Evolutionary conservation across 2,113 vertebrate genomes (phyloP), one percentile per base, ranked within the genome.

Genomic region (Sander vitreus): DNA sequence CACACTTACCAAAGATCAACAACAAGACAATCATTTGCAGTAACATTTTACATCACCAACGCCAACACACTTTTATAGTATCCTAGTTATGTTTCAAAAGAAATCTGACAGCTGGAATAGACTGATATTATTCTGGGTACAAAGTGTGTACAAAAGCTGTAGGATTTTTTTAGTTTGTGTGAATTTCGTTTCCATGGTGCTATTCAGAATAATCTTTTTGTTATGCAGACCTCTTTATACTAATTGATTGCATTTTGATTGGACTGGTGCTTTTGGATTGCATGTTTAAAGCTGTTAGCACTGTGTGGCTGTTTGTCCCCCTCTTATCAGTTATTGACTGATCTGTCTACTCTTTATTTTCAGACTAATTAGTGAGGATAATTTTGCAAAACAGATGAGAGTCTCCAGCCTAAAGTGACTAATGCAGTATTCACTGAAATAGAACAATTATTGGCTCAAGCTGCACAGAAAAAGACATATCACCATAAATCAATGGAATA

Each of bases 331-430:
- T 81, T 77, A 81, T 81, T 84, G 69, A 82, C 72, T 85, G 80
- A 87, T 83, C 65, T 76, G 73, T 80, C 84, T 77, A 84, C 60
- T 81, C 69, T 75, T 54, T 81, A 58, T 77, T 81, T 85, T 87
- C 62, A 60, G 64, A 25, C 45, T 72, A 85, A 92, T 89, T 81
- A 83, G 63, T 43, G 60, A 62, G 68, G 70, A 88, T 79, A 23
- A 68, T 84, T 86, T 79, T 33, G 51, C 27, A 47, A 73, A 86
- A 71, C 79, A 88, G 70, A 85, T 86, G 73, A 60, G 30, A 75
- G 74, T 57, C 70, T 62, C 60, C 54, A 63, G 19, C 50, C 54
- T 70, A 68, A 77, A 50, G 65, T 70, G 21, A 59, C 63, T 77
- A 69, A 87, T 72, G 25, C 25, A 66, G 14, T 48, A 69, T 68